phyloP scores from a whole-genome alignment of 2,888 invertebrate species.

The Andrena minutula region DNA sequence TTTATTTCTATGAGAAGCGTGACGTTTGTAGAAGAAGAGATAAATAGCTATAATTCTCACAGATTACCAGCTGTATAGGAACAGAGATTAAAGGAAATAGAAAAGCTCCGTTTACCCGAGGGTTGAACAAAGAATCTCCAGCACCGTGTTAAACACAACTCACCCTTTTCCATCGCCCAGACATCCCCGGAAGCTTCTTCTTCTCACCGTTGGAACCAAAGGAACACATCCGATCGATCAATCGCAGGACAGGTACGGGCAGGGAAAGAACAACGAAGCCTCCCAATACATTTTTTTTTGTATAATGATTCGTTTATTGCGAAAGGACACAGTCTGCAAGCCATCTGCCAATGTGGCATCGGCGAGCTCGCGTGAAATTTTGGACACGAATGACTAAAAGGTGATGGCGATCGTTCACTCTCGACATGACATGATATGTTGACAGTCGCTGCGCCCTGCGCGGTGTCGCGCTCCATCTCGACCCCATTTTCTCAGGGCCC shows the following conservation, averaged over 20 bases:
- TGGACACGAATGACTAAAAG: conserved; percentile 84
- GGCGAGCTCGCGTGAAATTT: conserved; percentile 76
- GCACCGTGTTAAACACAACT: neutral
- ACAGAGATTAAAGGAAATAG: too few species aligned
- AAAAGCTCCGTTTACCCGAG: neutral
- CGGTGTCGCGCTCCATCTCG: conserved; percentile 24
- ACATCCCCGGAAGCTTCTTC: neutral
- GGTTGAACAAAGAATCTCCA: neutral
- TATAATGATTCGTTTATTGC: conserved; percentile 84
- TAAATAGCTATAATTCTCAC: too few species aligned
- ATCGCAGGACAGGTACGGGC: neutral
- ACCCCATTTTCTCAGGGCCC: neutral
- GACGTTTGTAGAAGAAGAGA: too few species aligned
- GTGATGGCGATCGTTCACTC: conserved; percentile 82
- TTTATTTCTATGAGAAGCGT: too few species aligned
- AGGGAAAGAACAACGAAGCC: conserved; percentile 34
- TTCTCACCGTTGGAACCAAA: neutral
- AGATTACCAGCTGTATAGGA: too few species aligned
- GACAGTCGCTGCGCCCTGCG: conserved; percentile 66
- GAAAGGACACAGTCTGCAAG: conserved; percentile 82
- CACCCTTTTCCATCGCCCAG: neutral
- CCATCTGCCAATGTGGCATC: conserved; percentile 82
- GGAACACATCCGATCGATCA: conserved; percentile 28
- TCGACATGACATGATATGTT: conserved; percentile 83
- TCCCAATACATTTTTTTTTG: conserved; percentile 63